Evolutionary conservation across 2,113 vertebrate genomes (phyloP).

Genomic region (Amphiprion ocellaris): DNA sequence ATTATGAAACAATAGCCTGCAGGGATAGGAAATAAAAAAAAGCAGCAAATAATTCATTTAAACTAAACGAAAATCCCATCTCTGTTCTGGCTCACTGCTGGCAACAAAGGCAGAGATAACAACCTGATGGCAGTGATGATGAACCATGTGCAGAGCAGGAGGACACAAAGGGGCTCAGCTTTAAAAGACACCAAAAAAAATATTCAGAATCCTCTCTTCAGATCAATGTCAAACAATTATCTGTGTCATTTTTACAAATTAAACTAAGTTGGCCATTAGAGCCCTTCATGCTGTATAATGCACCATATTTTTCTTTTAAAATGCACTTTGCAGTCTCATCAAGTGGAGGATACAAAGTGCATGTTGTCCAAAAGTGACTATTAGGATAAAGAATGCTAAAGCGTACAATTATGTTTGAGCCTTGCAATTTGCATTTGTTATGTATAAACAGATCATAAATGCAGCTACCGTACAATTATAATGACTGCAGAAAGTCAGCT

Average conservation of each 20-base stretch:
- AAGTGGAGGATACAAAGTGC: slow-evolving; percentile 21
- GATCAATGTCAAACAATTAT: slow-evolving; percentile 42
- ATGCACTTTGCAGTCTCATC: slow-evolving; percentile 40
- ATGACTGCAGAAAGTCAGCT: slow-evolving; percentile 57
- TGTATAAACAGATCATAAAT: slow-evolving; percentile 62
- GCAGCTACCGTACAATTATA: slow-evolving; percentile 61
- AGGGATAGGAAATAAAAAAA: slow-evolving; percentile 40
- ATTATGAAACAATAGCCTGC: slow-evolving; percentile 54
- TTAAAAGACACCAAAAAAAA: slow-evolving; percentile 6
- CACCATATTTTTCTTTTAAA: neutral
- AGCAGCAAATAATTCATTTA: slow-evolving; percentile 62
- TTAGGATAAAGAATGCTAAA: slow-evolving; percentile 45
- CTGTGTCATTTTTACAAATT: slow-evolving; percentile 37
- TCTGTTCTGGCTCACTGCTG: slow-evolving; percentile 46
- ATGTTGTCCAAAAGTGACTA: slow-evolving; percentile 45
- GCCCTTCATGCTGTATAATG: slow-evolving; percentile 7
- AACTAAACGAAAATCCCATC: slow-evolving; percentile 48
- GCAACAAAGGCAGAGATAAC: slow-evolving; percentile 55
- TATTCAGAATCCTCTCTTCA: slow-evolving; percentile 13
- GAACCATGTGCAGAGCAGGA: slow-evolving; percentile 26
- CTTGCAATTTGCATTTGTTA: slow-evolving; percentile 66
- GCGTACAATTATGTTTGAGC: slow-evolving; percentile 54
- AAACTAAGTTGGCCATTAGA: slow-evolving; percentile 33
- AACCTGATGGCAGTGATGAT: slow-evolving; percentile 59
- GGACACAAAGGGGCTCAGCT: slow-evolving; percentile 19